These are phyloP conservation scores for Sinocyclocheilus maitianheensis DNA, from an alignment of 2,113 vertebrate species.

Conservation along the genomic window DNA sequence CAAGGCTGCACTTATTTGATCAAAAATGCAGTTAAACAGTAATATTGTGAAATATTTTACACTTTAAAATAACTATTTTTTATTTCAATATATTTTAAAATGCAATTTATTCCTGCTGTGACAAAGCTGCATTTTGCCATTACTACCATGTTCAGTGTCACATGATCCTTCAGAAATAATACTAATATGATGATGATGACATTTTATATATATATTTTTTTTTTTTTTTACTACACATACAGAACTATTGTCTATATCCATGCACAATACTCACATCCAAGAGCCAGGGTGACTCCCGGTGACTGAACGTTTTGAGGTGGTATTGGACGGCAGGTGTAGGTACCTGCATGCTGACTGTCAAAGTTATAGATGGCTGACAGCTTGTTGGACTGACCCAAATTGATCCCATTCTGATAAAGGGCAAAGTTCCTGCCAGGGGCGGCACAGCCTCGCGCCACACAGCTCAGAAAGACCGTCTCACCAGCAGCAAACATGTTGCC, in stretches of 20 bases:
- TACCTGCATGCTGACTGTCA: slow-evolving; percentile 68
- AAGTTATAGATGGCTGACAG: slow-evolving; percentile 73
- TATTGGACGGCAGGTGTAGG: slow-evolving; percentile 73
- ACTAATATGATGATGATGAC: too few species aligned
- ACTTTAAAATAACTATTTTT: neutral
- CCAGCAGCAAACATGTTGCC: slow-evolving; percentile 72
- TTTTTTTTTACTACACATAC: too few species aligned
- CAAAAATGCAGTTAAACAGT: neutral
- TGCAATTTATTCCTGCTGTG: too few species aligned
- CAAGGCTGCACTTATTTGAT: neutral
- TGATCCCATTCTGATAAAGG: slow-evolving; percentile 74
- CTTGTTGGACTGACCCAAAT: slow-evolving; percentile 70
- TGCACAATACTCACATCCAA: slow-evolving; percentile 70
- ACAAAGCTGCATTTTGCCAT: too few species aligned
- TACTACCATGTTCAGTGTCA: too few species aligned
- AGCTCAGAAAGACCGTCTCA: slow-evolving; percentile 76
- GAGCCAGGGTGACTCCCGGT: slow-evolving; percentile 61
- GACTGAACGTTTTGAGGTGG: slow-evolving; percentile 76
- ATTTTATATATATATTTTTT: too few species aligned
- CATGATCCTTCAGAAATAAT: too few species aligned
- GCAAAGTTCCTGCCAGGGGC: slow-evolving; percentile 71
- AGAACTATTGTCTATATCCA: neutral
- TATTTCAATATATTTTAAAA: too few species aligned
- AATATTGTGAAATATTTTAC: neutral
- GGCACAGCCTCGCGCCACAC: slow-evolving; percentile 75